These are phyloP conservation scores for Brachystomella parvula DNA, from an alignment of 1,140 invertebrate species.

Conservation along the genomic window DNA sequence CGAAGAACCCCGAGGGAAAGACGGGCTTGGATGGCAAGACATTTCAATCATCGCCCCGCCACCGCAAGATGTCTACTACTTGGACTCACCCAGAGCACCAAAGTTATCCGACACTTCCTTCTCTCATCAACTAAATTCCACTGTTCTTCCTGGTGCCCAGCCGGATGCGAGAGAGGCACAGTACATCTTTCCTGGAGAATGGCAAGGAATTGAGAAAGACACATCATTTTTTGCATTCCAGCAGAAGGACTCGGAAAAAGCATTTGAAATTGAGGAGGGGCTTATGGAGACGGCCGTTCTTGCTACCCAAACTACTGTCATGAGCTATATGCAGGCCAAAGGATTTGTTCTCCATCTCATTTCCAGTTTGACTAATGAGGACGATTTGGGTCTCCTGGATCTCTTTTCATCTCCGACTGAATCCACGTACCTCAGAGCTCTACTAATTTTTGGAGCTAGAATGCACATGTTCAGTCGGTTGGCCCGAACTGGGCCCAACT, in stretches of 20 bases:
- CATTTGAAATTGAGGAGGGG: background rate
- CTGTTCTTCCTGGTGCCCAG: background rate
- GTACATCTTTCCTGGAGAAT: background rate
- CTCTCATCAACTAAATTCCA: too few relatives aligned
- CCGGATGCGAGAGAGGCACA: background rate
- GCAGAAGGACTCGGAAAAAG: background rate
- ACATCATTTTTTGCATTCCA: background rate
- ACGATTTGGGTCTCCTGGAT: constrained; percentile 23
- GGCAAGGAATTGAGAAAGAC: background rate
- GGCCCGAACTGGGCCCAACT: constrained; percentile 19
- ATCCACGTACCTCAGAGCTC: constrained; percentile 13
- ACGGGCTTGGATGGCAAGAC: background rate
- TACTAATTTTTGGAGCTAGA: constrained; percentile 33
- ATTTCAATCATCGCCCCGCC: background rate
- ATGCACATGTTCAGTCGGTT: constrained; percentile 26
- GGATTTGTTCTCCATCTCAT: constrained; percentile 29
- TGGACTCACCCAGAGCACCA: background rate
- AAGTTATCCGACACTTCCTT: background rate
- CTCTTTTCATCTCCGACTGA: constrained; percentile 14
- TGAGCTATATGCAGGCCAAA: constrained; percentile 22
- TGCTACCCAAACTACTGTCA: background rate
- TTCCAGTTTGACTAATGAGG: constrained; percentile 18
- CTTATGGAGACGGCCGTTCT: background rate
- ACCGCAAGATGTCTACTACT: background rate
- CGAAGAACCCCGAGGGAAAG: background rate